Evolutionary conservation across 2,888 invertebrate species (phyloP), one percentile per base, ranked within the genome.

Genomic region (Mactromeris polynyma): DNA sequence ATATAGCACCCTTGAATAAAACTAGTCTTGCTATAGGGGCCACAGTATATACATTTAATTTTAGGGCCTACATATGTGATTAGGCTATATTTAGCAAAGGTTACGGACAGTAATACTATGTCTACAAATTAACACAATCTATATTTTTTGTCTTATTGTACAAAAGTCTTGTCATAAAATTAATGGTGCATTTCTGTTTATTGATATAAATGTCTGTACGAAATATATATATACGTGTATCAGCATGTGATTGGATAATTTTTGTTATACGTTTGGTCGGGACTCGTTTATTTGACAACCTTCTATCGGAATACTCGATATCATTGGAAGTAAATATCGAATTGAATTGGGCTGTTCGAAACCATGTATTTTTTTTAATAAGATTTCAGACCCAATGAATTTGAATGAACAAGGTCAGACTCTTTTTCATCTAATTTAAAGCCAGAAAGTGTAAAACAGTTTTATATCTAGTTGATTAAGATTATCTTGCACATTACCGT

Each of bases 41-140:
- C 58, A 64, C 58, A 26, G 58, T 64, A 64, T 64, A 64, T 64
- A 64, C n/a, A n/a, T 26, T 6, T 64, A 26, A 26, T 64, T 51
- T 64, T 26, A 26, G 58, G 58, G 58, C 58, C 58, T 64, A 64
- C 26, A n/a, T 26, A 26, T 64, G 58, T 64, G 58, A 26, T 9
- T 64, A 64, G 58, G 58, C 58, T 64, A 64, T 64, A 64, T 64
- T n/a, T 64, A 64, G 58, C 58, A 26, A 64, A 64, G 58, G 58
- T 64, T 64, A 64, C 26, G 58, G 58, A 64, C 26, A 64, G 2
- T 64, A n/a, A 26, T n/a, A 26, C 58, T 26, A 1, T 3, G 11
- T 64, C 26, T 64, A 1, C 26, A 64, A 26, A 64, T 64, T 64
- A 64, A 64, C 26, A 64, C 26, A 64, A 26, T 26, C n/a, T 26